Evolutionary conservation across 30 jellyfish, hydroid and myxozoan genomes (phyloP).

Genomic region (Sanderia malayensis): DNA sequence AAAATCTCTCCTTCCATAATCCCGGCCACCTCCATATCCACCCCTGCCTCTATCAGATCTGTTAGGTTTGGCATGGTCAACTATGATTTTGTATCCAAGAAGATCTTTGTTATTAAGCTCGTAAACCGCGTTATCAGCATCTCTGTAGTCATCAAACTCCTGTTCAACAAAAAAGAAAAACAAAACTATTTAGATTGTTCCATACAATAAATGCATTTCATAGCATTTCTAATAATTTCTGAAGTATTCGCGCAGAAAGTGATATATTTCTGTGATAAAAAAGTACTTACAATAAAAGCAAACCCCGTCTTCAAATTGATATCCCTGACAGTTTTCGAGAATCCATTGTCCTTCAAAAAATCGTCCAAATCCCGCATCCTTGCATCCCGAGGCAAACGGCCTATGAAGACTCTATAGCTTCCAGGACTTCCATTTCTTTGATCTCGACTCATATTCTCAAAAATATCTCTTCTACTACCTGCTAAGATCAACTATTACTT

Average conservation of each 20-base stretch:
- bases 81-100: slow-evolving; percentile 71
- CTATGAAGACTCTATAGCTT: slow-evolving; percentile 71
- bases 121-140: slow-evolving; percentile 96
- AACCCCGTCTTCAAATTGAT: slow-evolving; percentile 86
- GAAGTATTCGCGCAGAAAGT: too few relatives aligned
- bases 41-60: slow-evolving; percentile 86
- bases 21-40: slow-evolving; percentile 87
- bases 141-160: slow-evolving; percentile 95
- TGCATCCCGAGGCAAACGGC: slow-evolving; percentile 87
- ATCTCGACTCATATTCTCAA: slow-evolving; percentile 39
- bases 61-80: slow-evolving; percentile 90
- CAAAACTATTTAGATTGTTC: neutral
- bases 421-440: slow-evolving; percentile 58
- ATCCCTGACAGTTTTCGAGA: slow-evolving; percentile 75
- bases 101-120: slow-evolving; percentile 90
- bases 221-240: too few relatives aligned
- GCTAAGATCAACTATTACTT: too few relatives aligned
- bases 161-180: slow-evolving; percentile 33
- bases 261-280: neutral
- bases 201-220: neutral
- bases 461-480: too few relatives aligned
- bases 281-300: slow-evolving; percentile 81
- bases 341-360: slow-evolving; percentile 89
- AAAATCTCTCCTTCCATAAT: too few relatives aligned
- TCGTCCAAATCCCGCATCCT: slow-evolving; percentile 85